Evolutionary conservation across 2,113 vertebrate genomes (phyloP).

Genomic region (Xiphias gladius): DNA sequence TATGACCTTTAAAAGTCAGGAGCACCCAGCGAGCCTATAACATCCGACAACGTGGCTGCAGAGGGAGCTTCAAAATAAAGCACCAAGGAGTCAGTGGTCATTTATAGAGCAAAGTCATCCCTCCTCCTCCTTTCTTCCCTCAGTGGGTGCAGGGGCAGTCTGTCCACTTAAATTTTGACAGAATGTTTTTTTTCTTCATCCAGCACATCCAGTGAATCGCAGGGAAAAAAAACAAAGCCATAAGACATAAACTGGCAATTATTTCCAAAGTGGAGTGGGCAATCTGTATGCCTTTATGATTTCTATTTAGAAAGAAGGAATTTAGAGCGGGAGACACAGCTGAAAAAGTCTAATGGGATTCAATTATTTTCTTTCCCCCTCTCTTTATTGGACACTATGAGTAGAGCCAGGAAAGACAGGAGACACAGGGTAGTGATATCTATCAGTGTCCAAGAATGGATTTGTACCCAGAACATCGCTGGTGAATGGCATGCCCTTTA

Average conservation of each 20-base stretch:
- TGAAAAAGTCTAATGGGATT: slow-evolving; percentile 35
- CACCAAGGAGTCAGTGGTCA: slow-evolving; percentile 14
- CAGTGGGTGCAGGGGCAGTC: slow-evolving; percentile 5
- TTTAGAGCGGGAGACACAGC: background rate
- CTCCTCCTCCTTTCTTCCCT: slow-evolving; percentile 8
- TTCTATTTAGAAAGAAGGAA: slow-evolving; percentile 5
- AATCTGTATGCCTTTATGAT: slow-evolving; percentile 13
- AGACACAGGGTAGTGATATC: slow-evolving; percentile 30
- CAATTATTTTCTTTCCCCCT: background rate
- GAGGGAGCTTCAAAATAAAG: slow-evolving; percentile 34
- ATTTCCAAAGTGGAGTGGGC: background rate
- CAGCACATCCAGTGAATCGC: slow-evolving; percentile 3
- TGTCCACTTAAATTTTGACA: slow-evolving; percentile 15
- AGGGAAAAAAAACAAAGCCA: slow-evolving; percentile 14
- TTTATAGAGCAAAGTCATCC: slow-evolving; percentile 33
- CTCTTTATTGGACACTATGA: background rate
- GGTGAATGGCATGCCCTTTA: slow-evolving; percentile 67
- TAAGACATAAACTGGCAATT: background rate
- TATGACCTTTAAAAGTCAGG: slow-evolving; percentile 34
- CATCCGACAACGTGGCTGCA: slow-evolving; percentile 7
- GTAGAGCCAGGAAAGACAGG: slow-evolving; percentile 7
- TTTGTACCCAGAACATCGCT: slow-evolving; percentile 44
- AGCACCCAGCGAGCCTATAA: slow-evolving; percentile 5
- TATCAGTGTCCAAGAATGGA: slow-evolving; percentile 49
- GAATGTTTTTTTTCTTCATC: background rate